Percentiles rank a stretch among this genome's conserved stretches.
phyloP scores from a whole-genome alignment of 1,140 invertebrate genomes.

The Drosophila pectinifera region DNA sequence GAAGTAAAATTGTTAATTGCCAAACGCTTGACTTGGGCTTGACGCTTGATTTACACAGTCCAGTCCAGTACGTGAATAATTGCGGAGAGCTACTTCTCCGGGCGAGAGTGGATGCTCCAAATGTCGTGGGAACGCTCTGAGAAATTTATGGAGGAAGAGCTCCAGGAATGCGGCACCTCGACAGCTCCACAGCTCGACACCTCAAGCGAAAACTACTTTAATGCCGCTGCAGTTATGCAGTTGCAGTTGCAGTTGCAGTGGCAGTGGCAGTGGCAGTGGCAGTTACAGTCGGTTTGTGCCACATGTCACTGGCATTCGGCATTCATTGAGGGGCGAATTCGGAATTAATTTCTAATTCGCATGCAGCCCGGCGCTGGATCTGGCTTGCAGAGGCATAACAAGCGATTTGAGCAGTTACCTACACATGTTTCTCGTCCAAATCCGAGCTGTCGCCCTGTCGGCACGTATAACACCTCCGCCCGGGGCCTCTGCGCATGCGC shows the following conservation, averaged over 20 bases:
- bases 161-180: constrained; percentile 38
- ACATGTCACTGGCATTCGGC: constrained; percentile 39
- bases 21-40: constrained; percentile 77
- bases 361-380: constrained; percentile 65
- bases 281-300: constrained; percentile 41
- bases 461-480: constrained; percentile 63
- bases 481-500: constrained; percentile 37
- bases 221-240: constrained; percentile 5
- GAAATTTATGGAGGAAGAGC: constrained; percentile 43
- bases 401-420: constrained; percentile 77
- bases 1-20: constrained; percentile 84
- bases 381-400: constrained; percentile 49
- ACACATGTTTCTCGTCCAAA: constrained; percentile 82
- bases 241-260: constrained; percentile 32
- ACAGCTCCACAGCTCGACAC: constrained; percentile 8
- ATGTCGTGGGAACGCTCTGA: constrained; percentile 66
- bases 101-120: constrained; percentile 43
- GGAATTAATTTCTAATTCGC: constrained; percentile 84
- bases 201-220: constrained; percentile 12
- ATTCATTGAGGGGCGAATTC: constrained; percentile 72
- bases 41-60: constrained; percentile 67
- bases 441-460: constrained; percentile 69
- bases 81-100: not conserved
- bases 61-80: constrained; percentile 40
- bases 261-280: constrained; percentile 33